Evolutionary conservation across 1,140 invertebrate genomes (phyloP).

Genomic region (Trichogramma pretiosum): DNA sequence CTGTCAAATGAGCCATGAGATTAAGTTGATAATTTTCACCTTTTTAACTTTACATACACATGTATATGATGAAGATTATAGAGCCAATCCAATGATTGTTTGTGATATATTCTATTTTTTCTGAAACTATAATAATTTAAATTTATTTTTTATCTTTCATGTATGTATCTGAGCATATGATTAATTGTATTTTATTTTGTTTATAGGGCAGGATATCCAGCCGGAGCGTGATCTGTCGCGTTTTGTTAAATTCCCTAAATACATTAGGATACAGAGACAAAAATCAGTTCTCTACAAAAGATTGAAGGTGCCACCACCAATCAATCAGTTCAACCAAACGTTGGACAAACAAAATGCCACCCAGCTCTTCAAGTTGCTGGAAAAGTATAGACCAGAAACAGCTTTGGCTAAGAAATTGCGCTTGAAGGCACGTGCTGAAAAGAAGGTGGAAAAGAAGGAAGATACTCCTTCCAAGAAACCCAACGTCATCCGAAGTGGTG

Average conservation of each 20-base stretch:
- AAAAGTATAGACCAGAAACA: conserved; percentile 95
- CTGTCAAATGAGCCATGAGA: conserved; percentile 7
- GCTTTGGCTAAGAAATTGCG: conserved; percentile 82
- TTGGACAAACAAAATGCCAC: conserved; percentile 91
- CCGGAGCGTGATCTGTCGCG: conserved; percentile 92
- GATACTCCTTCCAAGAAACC: conserved; percentile 83
- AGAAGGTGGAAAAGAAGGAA: conserved; percentile 79
- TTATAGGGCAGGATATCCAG: conserved; percentile 91
- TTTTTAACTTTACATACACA: conserved; percentile 10
- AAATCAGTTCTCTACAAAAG: conserved; percentile 90
- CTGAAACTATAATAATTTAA: conserved; percentile 4
- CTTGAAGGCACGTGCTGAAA: conserved; percentile 81
- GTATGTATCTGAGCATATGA: neutral
- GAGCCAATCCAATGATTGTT: conserved; percentile 34
- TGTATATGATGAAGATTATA: conserved; percentile 24
- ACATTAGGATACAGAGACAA: conserved; percentile 96
- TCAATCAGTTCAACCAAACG: conserved; percentile 92
- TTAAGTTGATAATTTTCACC: neutral
- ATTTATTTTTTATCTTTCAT: neutral
- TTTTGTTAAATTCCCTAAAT: conserved; percentile 99
- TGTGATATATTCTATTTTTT: conserved; percentile 25
- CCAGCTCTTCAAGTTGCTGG: conserved; percentile 90
- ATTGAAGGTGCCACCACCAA: conserved; percentile 97
- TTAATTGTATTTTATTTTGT: conserved; percentile 7
- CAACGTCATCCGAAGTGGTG: conserved; percentile 78